Base-by-base conservation (phyloP, 2,888 invertebrate genomes). In the Chrysodeixis includens region DNA sequence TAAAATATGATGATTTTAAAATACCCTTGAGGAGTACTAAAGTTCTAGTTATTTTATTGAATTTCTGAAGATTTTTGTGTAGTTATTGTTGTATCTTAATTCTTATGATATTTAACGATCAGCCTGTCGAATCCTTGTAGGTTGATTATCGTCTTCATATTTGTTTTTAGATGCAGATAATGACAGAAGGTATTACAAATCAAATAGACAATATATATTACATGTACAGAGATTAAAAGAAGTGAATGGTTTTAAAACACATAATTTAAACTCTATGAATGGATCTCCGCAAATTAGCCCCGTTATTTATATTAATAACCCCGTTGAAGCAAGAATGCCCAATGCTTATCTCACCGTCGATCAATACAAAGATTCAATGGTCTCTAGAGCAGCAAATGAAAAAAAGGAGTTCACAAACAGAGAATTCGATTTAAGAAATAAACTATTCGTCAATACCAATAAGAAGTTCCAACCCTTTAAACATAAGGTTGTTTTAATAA, bases 271-370 rank as follows among this genome's bases (percentile, higher is more conserved):
- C 16, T 72, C 92, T 12, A 87, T 84, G 75, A 81, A 83, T 65
- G 77, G 69, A 52, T 67, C 71, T 2, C 60, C 71, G 2, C 57
- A 64, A 0, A 79, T 83, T 14, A 80, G 84, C 12, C 83, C 89
- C 8, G 63, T 90, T 0, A 87, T 94, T 44, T 94, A 93, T 56
- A 90, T 94, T 35, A 87, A 87, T 54, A 94, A 94, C 59, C 94
- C 94, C 0, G 86, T 94, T 0, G 94, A 94, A 86, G 86, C 93
- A 0, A 85, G 86, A 70, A 56, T 92, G 62, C 91, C 94, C 0
- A 83, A 91, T 4, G 79, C 93, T 0, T 93, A 82, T 72, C 60
- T 94, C 10, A 84, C 88, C 6, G 30, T 88, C 46, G 85, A 90
- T 46, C 88, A 92, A 72, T 93, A 94, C 59, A 93, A 91, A 75